Evolutionary conservation across 2,113 vertebrate species (phyloP).

Genomic region (Clinocottus analis): DNA sequence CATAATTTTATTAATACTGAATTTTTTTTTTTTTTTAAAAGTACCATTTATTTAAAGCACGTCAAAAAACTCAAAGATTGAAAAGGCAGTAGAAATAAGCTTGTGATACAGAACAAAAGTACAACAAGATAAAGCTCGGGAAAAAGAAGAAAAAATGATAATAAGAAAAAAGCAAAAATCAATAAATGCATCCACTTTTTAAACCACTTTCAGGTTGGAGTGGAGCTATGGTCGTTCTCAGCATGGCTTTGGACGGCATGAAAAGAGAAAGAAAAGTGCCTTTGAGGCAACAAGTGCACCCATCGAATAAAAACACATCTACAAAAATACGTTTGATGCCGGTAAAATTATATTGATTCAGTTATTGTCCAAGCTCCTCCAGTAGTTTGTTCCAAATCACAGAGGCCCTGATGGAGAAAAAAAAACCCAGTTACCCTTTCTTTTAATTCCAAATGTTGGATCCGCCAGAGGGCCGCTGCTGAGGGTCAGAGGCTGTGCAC

Average conservation of each 20-base stretch:
- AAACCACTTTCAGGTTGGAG: constrained; percentile 5
- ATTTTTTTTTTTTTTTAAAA: too few species aligned
- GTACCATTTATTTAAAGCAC: background rate
- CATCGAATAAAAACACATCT: constrained; percentile 23
- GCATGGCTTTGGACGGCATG: background rate
- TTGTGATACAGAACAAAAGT: background rate
- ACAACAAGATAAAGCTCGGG: background rate
- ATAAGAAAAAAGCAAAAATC: background rate
- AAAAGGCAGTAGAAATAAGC: constrained; percentile 12
- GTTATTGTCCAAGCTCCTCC: constrained; percentile 19
- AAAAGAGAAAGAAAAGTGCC: constrained; percentile 1
- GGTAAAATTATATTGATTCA: constrained; percentile 46
- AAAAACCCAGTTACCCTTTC: constrained; percentile 20
- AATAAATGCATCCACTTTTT: constrained; percentile 3
- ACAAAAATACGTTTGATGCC: constrained; percentile 4
- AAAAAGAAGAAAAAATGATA: background rate
- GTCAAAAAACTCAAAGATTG: background rate
- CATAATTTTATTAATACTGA: constrained; percentile 18
- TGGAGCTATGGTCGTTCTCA: background rate
- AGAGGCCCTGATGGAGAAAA: constrained; percentile 31
- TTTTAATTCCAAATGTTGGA: constrained; percentile 32
- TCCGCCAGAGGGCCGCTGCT: constrained; percentile 18
- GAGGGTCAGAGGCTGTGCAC: constrained; percentile 25
- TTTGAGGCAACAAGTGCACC: constrained; percentile 20
- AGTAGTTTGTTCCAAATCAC: constrained; percentile 36